Evolutionary conservation across 2,797 vertebrate genomes (phyloP).

Genomic region (Percopsis omiscomaycus): DNA sequence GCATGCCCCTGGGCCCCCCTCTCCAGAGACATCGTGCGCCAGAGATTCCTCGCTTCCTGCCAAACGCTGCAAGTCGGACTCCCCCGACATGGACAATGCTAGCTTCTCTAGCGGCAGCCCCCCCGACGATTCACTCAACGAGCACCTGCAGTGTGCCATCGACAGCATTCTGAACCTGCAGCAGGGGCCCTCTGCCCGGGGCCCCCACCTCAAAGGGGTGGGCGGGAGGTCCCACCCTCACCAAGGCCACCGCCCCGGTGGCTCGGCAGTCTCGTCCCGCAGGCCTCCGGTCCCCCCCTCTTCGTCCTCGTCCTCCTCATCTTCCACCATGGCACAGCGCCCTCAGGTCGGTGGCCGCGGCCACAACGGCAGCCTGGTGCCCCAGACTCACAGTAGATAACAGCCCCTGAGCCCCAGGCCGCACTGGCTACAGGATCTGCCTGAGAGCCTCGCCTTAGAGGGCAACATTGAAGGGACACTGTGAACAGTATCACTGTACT

Average conservation of each 20-base stretch:
- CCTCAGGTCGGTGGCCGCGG: constrained; percentile 82
- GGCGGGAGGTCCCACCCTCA: constrained; percentile 68
- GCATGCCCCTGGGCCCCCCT: constrained; percentile 78
- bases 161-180: constrained; percentile 97
- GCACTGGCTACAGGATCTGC: constrained; percentile 47
- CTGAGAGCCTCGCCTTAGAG: constrained; percentile 27
- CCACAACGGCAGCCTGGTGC: constrained; percentile 89
- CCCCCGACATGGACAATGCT: constrained; percentile 91
- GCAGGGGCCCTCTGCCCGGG: constrained; percentile 76
- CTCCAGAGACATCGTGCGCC: constrained; percentile 70
- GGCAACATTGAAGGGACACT: constrained; percentile 50
- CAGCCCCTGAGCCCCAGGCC: constrained; percentile 68
- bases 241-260: constrained; percentile 76
- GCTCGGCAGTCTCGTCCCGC: constrained; percentile 68
- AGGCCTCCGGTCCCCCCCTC: constrained; percentile 69
- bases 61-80: constrained; percentile 89
- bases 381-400: constrained; percentile 96
- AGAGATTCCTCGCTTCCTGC: constrained; percentile 85
- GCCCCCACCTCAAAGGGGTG: constrained; percentile 65
- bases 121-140: constrained; percentile 87
- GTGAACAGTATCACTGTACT: constrained; percentile 71
- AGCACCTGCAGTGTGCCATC: constrained; percentile 95
- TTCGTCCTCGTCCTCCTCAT: constrained; percentile 64
- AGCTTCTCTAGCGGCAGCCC: constrained; percentile 96
- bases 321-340: constrained; percentile 78